These are phyloP conservation scores for Anaspis maculata DNA, from an alignment of 2,888 invertebrate species.

Conservation along the genomic window DNA sequence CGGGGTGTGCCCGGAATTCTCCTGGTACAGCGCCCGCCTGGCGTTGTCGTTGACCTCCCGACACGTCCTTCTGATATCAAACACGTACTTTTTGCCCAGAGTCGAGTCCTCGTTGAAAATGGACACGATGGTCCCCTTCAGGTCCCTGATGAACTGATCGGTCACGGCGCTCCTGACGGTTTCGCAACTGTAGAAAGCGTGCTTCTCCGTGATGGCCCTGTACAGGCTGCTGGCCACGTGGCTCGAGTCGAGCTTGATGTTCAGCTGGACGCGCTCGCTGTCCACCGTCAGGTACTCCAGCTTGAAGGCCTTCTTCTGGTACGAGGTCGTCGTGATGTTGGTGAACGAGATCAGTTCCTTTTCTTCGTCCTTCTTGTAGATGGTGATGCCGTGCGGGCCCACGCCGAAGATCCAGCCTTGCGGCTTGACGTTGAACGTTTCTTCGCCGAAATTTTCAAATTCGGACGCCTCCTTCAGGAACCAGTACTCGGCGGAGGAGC, in stretches of 20 bases:
- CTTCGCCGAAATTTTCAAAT: slow-evolving; percentile 75
- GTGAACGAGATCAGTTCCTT: slow-evolving; percentile 72
- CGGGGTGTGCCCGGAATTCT: slow-evolving; percentile 23
- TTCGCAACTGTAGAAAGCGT: slow-evolving; percentile 89
- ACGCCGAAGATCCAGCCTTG: slow-evolving; percentile 53
- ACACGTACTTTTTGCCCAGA: slow-evolving; percentile 81
- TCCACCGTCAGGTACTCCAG: slow-evolving; percentile 64
- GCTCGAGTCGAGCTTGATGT: slow-evolving; percentile 73
- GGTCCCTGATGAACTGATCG: slow-evolving; percentile 79
- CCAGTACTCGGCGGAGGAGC: slow-evolving; percentile 77
- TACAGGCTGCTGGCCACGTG: slow-evolving; percentile 76
- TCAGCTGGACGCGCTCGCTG: slow-evolving; percentile 59
- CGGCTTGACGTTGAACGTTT: slow-evolving; percentile 50
- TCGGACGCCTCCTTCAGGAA: slow-evolving; percentile 72
- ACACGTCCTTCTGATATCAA: slow-evolving; percentile 82
- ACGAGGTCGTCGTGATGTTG: slow-evolving; percentile 71
- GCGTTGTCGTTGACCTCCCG: slow-evolving; percentile 87
- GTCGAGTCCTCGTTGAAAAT: slow-evolving; percentile 85
- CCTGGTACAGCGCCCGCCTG: slow-evolving; percentile 57
- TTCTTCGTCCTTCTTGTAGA: slow-evolving; percentile 59
- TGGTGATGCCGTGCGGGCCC: slow-evolving; percentile 74
- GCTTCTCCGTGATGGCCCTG: slow-evolving; percentile 82
- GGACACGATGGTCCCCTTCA: slow-evolving; percentile 84
- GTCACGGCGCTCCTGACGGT: slow-evolving; percentile 82
- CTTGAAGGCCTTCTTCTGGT: slow-evolving; percentile 65